Conservation (phyloP, 2,113 vertebrate species). For the Ariopsis seemanni region DNA sequence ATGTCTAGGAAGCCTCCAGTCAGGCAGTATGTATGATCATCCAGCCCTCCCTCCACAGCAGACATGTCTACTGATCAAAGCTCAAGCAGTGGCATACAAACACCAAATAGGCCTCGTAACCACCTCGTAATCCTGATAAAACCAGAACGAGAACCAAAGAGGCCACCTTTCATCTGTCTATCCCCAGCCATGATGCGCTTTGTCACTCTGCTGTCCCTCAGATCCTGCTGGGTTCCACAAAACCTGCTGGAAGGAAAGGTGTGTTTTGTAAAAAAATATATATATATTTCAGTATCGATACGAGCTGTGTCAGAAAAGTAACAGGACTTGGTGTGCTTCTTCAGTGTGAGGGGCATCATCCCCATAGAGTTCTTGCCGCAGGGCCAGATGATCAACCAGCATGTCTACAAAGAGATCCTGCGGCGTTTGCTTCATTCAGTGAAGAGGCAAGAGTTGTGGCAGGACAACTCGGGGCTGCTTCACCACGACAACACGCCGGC, state of each 20-base stretch:
- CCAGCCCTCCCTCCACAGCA: background rate
- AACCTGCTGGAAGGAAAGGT: background rate
- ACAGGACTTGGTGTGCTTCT: no score
- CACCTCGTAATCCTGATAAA: constrained; percentile 23
- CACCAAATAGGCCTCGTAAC: background rate
- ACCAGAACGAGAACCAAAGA: background rate
- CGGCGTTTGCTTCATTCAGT: no score
- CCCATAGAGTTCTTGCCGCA: no score
- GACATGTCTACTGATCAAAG: constrained; percentile 29
- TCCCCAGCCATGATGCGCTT: background rate
- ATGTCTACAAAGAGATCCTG: no score
- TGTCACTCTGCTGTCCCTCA: background rate
- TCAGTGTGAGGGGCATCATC: no score
- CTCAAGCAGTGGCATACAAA: background rate
- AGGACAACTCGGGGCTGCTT: no score
- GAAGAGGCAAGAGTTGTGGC: no score
- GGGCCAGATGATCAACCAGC: no score
- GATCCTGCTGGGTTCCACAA: background rate
- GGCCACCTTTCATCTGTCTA: background rate
- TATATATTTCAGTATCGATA: no score
- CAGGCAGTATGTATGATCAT: background rate
- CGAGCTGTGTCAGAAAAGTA: no score
- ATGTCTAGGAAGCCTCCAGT: constrained; percentile 18
- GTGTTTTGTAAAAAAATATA: background rate
- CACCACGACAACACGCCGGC: no score